Conservation (phyloP, 2,113 vertebrate species). For the Leptobrachium ailaonicum region DNA sequence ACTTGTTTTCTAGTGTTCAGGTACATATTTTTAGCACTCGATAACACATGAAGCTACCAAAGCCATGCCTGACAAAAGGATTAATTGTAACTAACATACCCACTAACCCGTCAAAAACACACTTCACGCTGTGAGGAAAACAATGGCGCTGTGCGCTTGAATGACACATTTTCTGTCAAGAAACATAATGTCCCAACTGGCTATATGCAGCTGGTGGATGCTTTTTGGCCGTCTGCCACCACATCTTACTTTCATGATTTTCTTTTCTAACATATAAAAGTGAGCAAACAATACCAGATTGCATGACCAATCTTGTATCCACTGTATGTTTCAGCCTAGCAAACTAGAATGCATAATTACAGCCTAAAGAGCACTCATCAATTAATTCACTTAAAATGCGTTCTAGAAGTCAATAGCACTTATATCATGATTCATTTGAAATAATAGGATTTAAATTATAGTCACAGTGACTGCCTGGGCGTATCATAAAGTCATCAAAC, state of each 20-base stretch:
- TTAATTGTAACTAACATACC: slow-evolving; percentile 59
- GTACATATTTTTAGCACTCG: slow-evolving; percentile 50
- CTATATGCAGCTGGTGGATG: slow-evolving; percentile 51
- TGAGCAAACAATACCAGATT: slow-evolving; percentile 26
- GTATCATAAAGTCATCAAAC: too few species aligned
- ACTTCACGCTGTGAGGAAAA: slow-evolving; percentile 52
- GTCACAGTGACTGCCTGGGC: too few species aligned
- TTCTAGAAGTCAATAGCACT: too few species aligned
- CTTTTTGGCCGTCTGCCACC: slow-evolving; percentile 44
- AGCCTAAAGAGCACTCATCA: background rate
- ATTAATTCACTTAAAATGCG: background rate
- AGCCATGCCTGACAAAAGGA: slow-evolving; percentile 51
- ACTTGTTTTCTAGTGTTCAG: slow-evolving; percentile 24
- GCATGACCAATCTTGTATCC: slow-evolving; percentile 29
- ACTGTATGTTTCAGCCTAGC: slow-evolving; percentile 2
- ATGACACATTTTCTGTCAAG: slow-evolving; percentile 51
- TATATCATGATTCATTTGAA: too few species aligned
- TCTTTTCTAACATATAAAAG: slow-evolving; percentile 30
- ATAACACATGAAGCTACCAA: slow-evolving; percentile 48
- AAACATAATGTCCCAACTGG: slow-evolving; percentile 54
- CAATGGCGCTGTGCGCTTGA: slow-evolving; percentile 52
- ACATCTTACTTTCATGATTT: slow-evolving; percentile 49
- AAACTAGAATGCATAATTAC: background rate
- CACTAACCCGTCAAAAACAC: slow-evolving; percentile 51
- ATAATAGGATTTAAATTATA: too few species aligned